phyloP scores from a whole-genome alignment of 2,797 vertebrate genomes.

The Myotis findleyi region DNA sequence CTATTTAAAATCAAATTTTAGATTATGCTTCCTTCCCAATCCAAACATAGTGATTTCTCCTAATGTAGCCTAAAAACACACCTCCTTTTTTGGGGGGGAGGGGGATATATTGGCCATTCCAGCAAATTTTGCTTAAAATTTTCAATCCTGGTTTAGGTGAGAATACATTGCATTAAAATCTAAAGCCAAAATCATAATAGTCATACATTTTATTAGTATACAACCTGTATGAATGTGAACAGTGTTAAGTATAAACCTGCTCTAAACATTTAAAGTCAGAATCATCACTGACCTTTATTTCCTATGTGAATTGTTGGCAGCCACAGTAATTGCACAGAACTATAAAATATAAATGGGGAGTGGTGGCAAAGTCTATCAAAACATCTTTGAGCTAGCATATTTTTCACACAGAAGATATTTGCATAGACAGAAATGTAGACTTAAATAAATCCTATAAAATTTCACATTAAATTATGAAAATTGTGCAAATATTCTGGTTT shows the following conservation, averaged over 20 bases:
- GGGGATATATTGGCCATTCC: not conserved
- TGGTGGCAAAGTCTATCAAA: not conserved
- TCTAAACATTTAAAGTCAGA: slow-evolving; percentile 32
- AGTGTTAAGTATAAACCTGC: not conserved
- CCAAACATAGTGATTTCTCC: not conserved
- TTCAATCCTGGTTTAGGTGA: not conserved
- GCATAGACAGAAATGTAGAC: not conserved
- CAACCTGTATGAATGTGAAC: not conserved
- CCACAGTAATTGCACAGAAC: not conserved
- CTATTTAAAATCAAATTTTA: not conserved
- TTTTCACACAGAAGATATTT: slow-evolving; percentile 21
- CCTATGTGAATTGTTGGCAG: not conserved
- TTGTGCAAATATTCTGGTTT: not conserved
- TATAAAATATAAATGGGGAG: not conserved
- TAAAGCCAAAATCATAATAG: not conserved
- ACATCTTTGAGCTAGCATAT: not conserved
- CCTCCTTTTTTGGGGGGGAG: not conserved
- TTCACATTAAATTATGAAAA: not conserved
- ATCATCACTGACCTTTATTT: slow-evolving; percentile 21
- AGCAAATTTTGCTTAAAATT: slow-evolving; percentile 19
- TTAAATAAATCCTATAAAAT: slow-evolving; percentile 16
- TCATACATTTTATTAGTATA: not conserved
- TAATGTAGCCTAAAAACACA: not conserved
- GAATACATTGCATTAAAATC: not conserved
- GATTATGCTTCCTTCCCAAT: not conserved